Conservation (phyloP, 2,797 vertebrate species). For the Euthynnus affinis region DNA sequence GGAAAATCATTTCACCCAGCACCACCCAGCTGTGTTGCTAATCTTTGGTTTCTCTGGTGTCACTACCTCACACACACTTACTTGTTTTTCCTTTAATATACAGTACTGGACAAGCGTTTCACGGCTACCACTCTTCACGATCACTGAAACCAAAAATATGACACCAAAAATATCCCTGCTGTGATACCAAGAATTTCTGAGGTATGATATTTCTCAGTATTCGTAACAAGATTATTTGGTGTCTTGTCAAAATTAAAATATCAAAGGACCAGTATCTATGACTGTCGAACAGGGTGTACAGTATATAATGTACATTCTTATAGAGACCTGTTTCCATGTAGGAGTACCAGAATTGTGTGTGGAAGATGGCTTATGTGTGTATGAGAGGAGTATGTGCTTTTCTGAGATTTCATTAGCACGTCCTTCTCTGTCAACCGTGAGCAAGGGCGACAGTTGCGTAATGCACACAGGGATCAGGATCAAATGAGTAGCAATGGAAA, state of each 20-base stretch:
- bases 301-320: background rate
- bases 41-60: no score
- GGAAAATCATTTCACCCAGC: slow-evolving; percentile 3
- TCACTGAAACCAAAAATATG: background rate
- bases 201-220: background rate
- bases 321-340: background rate
- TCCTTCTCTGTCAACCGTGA: slow-evolving; percentile 1
- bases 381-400: slow-evolving; percentile 11
- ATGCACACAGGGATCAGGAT: slow-evolving; percentile 5
- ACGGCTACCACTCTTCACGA: background rate
- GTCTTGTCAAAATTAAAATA: background rate
- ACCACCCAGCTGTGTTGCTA: background rate
- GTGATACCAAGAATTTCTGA: background rate
- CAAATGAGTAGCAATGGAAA: slow-evolving; percentile 18
- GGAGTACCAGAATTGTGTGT: background rate
- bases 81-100: no score
- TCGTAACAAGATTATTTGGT: background rate
- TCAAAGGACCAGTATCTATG: background rate
- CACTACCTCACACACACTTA: no score
- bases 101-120: no score
- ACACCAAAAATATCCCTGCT: background rate
- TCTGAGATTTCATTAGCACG: slow-evolving; percentile 53
- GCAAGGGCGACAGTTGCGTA: slow-evolving; percentile 11
- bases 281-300: background rate
- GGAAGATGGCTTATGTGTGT: background rate